Conservation (phyloP, 2,888 invertebrate genomes). For the Calameuta pallipes region DNA sequence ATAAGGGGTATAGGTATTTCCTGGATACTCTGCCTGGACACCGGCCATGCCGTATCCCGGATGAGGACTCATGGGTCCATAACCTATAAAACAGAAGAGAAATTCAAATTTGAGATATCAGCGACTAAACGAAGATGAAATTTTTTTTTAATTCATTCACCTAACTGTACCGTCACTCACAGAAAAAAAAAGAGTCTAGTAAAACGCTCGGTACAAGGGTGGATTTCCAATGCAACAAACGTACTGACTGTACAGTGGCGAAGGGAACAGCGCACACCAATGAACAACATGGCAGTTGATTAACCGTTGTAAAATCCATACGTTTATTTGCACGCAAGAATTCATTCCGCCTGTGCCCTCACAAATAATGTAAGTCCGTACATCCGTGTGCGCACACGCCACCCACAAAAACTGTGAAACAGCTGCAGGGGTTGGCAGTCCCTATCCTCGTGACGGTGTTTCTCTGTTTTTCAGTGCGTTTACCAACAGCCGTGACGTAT, state of each 20-base stretch:
- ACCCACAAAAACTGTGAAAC: conserved; percentile 30
- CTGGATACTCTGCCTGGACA: conserved; percentile 84
- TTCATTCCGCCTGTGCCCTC: conserved; percentile 39
- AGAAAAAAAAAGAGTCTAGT: background rate
- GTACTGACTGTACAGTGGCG: background rate
- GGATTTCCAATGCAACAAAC: background rate
- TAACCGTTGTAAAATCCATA: conserved; percentile 52
- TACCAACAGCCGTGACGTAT: background rate
- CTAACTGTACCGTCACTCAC: background rate
- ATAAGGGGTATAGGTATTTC: conserved; percentile 78
- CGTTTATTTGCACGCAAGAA: conserved; percentile 52
- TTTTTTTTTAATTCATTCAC: background rate
- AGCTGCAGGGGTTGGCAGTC: conserved; percentile 17
- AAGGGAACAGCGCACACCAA: background rate
- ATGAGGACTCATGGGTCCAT: conserved; percentile 86
- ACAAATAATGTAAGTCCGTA: conserved; percentile 4
- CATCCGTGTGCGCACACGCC: conserved; percentile 26
- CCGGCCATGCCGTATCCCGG: conserved; percentile 84
- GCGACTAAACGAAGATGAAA: background rate
- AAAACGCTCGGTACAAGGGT: background rate
- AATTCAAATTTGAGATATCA: background rate
- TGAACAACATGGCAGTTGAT: conserved; percentile 40
- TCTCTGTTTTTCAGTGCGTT: background rate
- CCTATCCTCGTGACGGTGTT: background rate
- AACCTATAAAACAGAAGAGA: conserved; percentile 69